Conservation (phyloP, 2,888 invertebrate genomes). For the Hedychridium roseum region DNA sequence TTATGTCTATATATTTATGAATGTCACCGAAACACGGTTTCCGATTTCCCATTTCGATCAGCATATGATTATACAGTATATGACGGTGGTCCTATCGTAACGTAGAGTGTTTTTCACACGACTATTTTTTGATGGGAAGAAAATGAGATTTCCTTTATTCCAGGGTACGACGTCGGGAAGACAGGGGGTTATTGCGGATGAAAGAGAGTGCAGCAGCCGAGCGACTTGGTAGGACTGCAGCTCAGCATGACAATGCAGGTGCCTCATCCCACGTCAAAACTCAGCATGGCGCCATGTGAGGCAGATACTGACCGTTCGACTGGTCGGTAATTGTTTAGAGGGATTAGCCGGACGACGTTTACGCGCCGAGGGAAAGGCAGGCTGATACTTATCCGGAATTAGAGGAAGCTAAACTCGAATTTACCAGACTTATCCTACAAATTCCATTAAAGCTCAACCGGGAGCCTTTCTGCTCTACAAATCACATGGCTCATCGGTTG, state of each 20-base stretch:
- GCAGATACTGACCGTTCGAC: constrained; percentile 48
- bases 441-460: constrained; percentile 37
- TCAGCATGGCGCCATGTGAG: constrained; percentile 59
- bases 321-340: constrained; percentile 58
- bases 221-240: constrained; percentile 41
- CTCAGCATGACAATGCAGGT: constrained; percentile 63
- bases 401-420: constrained; percentile 42
- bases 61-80: no score
- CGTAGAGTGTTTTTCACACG: no score
- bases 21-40: no score
- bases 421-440: constrained; percentile 39
- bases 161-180: constrained; percentile 12
- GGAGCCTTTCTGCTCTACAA: constrained; percentile 25
- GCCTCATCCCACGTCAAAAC: constrained; percentile 64
- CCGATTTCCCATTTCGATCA: no score
- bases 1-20: no score
- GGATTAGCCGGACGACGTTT: constrained; percentile 51
- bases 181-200: constrained; percentile 37
- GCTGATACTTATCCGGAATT: constrained; percentile 43
- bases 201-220: constrained; percentile 39
- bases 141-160: no score
- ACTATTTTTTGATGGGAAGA: no score
- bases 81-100: no score
- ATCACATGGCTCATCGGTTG: constrained; percentile 32
- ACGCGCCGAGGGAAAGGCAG: constrained; percentile 37